Percentiles rank a stretch among this genome's conserved stretches.
These are phyloP conservation scores for Limenitis camilla DNA, from an alignment of 2,888 invertebrate genomes.

Conservation along the genomic window DNA sequence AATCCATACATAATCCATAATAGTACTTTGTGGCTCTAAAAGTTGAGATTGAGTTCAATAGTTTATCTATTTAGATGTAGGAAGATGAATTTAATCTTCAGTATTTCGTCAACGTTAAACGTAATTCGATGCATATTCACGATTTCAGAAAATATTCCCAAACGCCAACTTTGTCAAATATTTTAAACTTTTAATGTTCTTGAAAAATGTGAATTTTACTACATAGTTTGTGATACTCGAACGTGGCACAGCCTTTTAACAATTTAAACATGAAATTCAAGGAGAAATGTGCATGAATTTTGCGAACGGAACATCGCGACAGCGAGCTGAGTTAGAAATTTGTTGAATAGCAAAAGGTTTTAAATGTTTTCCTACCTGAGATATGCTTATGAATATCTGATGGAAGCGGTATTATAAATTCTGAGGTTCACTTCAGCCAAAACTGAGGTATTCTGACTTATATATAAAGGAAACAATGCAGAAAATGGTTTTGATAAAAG, in stretches of 20 bases:
- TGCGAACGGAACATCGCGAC: conserved; percentile 27
- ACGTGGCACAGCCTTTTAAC: conserved; percentile 42
- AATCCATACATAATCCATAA: too few relatives aligned
- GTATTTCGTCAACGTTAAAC: too few relatives aligned
- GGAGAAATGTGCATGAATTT: conserved; percentile 57
- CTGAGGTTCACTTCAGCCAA: too few relatives aligned
- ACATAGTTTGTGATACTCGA: conserved; percentile 28
- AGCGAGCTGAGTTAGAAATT: conserved; percentile 25
- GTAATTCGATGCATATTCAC: too few relatives aligned
- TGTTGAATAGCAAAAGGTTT: conserved; percentile 20
- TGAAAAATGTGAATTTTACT: conserved; percentile 26
- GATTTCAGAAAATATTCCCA: background rate
- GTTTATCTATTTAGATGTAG: too few relatives aligned
- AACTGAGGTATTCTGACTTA: too few relatives aligned
- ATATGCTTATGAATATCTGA: background rate
- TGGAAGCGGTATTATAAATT: too few relatives aligned
- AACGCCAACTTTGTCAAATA: conserved; percentile 21
- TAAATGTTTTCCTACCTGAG: conserved; percentile 17
- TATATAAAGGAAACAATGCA: too few relatives aligned
- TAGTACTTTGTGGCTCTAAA: too few relatives aligned
- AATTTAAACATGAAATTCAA: conserved; percentile 54
- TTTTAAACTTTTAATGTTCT: conserved; percentile 23
- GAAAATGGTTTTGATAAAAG: too few relatives aligned
- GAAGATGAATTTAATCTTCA: too few relatives aligned
- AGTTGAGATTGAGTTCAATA: too few relatives aligned